A percentile compares a stretch with the other conserved stretches of the same genome.
These are phyloP conservation scores for Budorcas taxicolor DNA, from an alignment of 2,113 vertebrate genomes.

Conservation along the genomic window DNA sequence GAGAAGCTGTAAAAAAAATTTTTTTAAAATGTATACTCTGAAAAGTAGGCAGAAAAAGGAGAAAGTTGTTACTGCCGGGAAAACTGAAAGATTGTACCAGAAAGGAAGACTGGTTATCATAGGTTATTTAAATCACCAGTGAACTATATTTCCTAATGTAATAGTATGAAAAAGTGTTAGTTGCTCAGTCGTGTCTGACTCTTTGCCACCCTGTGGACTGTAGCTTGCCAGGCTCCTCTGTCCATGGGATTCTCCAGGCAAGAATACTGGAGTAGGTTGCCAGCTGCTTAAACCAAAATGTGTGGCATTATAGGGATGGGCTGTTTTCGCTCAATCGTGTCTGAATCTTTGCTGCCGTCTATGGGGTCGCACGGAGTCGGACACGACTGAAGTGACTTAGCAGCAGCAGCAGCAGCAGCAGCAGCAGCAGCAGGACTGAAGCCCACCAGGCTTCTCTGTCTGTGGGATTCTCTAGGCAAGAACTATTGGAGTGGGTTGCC, in stretches of 20 bases:
- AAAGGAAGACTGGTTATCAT: background rate
- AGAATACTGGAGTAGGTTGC: background rate
- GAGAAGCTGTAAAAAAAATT: background rate
- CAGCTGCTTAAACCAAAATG: background rate
- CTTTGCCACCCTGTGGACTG: background rate
- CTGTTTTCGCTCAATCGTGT: background rate
- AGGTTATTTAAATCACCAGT: background rate
- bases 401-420: too few species aligned
- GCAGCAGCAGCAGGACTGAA: background rate
- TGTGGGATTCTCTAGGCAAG: background rate
- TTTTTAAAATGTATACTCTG: background rate
- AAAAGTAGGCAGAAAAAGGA: background rate
- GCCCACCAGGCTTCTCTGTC: background rate
- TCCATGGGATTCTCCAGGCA: background rate
- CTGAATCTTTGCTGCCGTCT: background rate
- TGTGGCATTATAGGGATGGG: background rate
- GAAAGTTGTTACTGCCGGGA: background rate
- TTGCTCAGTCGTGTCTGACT: background rate
- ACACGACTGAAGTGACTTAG: too few species aligned
- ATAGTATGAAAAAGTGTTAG: background rate
- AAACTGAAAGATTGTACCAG: background rate
- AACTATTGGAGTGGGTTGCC: background rate
- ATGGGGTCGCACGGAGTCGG: too few species aligned
- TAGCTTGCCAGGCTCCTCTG: background rate
- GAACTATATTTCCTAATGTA: background rate